A percentile compares a stretch with the other conserved stretches of the same genome.
Conservation (phyloP, 2,797 vertebrate genomes). For the Selene dorsalis region DNA sequence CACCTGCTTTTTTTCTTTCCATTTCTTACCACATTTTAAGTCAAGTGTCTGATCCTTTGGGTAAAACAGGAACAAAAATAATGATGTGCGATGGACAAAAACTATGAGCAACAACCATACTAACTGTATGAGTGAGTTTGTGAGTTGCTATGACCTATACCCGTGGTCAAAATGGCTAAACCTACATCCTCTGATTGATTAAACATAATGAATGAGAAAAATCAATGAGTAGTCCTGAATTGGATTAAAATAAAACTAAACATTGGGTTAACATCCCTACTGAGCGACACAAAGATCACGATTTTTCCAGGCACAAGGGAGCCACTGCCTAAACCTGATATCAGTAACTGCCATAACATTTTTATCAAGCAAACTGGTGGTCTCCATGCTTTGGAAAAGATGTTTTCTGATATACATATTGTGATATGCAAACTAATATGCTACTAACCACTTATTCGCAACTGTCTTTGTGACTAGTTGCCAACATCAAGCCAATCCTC, state of each 20-base stretch:
- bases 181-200: no score
- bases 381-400: no score
- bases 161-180: no score
- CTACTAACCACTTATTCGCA: no score
- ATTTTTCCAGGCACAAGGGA: not conserved
- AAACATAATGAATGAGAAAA: not conserved
- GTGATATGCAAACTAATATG: no score
- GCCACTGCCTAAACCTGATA: not conserved
- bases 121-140: not conserved
- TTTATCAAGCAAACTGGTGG: not conserved
- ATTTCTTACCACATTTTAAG: not conserved
- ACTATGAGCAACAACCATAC: no score
- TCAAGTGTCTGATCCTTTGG: not conserved
- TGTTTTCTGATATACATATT: not conserved
- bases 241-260: not conserved
- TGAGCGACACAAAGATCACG: not conserved
- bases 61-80: no score
- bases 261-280: not conserved
- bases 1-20: not conserved
- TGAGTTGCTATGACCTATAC: no score
- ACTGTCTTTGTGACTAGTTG: not conserved
- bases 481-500: not conserved
- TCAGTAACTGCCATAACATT: not conserved
- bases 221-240: not conserved
- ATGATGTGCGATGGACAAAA: no score